A percentile compares a stretch with the other conserved stretches of the same genome.
Evolutionary conservation across 1,140 invertebrate genomes (phyloP).

Genomic region (Trichonephila clavipes): DNA sequence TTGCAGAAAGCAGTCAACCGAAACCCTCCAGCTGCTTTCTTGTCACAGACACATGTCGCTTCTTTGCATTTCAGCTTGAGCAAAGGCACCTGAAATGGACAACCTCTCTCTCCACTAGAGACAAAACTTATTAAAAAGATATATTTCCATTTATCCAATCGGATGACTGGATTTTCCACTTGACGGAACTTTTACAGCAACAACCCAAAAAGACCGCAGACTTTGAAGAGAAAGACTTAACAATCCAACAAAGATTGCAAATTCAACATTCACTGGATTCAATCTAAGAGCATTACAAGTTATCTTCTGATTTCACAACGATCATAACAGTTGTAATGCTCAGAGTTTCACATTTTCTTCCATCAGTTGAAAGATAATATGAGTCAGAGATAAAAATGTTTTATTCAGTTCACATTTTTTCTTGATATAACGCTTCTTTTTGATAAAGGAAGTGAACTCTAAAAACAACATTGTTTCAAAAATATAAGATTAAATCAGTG

Average conservation of each 20-base stretch:
- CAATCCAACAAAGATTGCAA: not conserved
- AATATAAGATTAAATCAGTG: too few relatives aligned
- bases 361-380: not conserved
- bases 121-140: constrained; percentile 43
- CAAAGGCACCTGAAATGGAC: constrained; percentile 34
- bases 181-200: not conserved
- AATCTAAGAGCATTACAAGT: constrained; percentile 9
- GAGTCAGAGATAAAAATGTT: not conserved
- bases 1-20: not conserved
- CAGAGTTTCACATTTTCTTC: not conserved
- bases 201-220: not conserved
- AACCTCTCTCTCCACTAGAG: not conserved
- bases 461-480: too few relatives aligned
- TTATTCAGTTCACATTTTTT: not conserved
- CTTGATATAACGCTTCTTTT: not conserved
- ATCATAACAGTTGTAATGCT: not conserved
- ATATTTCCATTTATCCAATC: constrained; percentile 41
- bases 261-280: not conserved
- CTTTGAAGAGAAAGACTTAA: not conserved
- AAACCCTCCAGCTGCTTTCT: constrained; percentile 1
- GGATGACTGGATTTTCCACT: constrained; percentile 4
- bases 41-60: constrained; percentile 19
- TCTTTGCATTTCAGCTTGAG: constrained; percentile 36
- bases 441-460: too few relatives aligned
- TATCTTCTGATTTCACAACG: constrained; percentile 18